Evolutionary conservation across 1,140 invertebrate genomes (phyloP), one percentile per base, ranked within the genome.

Genomic region (Trypoxylus dichotomus): DNA sequence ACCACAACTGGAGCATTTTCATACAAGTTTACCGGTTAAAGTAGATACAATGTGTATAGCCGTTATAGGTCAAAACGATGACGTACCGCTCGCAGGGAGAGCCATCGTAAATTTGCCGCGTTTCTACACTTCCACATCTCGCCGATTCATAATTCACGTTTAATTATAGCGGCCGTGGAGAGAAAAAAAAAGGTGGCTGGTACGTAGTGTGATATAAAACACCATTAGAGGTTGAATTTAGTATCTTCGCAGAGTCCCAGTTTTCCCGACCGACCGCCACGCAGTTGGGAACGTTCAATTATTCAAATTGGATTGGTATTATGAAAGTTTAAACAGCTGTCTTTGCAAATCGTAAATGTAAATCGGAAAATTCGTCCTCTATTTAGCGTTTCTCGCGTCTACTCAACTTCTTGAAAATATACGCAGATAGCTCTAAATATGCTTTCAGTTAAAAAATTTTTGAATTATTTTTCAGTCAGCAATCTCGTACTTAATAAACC

Each of bases 341-440:
- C 24, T 63, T 27, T 63, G 60, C 60, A 63, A n/a, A 63, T 63
- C 60, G 60, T 63, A 63, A 63, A 63, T 63, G 60, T 24, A 63
- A 63, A 63, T 63, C 19, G 60, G 60, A 63, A 63, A 25, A 25
- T 21, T 11, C 19, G 19, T 63, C 25, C 13, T 24, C 11, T 19
- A 3, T 13, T 47, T 47, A 47, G 8, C 43, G 11, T 47, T 47
- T 19, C 43, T 13, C 43, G 13, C 32, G 32, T 37, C 32, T n/a
- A n/a, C 43, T 0, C 11, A 13, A 19, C 43, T 19, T n/a, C 13
- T 47, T n/a, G 43, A 7, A 37, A 37, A 37, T 37, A 5, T 37
- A 2, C 10, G 32, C 10, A 37, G 32, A 37, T 5, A 8, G 32
- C 47, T 58, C 15, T 58, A 13, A 10, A 11, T 1, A 58, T 13